Conservation (phyloP, 2,113 vertebrate species). For the Aegotheles bennettii region DNA sequence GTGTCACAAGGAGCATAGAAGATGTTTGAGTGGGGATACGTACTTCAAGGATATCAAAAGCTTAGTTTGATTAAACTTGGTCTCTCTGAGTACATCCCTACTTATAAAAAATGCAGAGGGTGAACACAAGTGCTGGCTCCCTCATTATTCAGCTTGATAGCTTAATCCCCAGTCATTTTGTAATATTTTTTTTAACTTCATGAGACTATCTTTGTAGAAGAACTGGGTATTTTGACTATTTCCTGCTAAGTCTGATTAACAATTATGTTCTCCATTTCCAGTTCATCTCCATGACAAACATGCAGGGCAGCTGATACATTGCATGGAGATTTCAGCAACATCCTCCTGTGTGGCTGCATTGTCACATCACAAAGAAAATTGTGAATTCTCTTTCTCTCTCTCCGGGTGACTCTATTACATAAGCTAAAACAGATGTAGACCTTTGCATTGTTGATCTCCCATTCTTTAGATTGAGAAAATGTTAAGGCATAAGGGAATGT, state of each 20-base stretch:
- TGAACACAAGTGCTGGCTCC: neutral
- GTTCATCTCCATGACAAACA: neutral
- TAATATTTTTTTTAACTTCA: neutral
- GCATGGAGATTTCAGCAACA: neutral
- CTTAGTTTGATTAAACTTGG: neutral
- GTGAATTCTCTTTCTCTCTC: neutral
- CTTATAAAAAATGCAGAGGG: neutral
- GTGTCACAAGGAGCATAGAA: neutral
- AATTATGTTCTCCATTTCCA: neutral
- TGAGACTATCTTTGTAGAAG: neutral
- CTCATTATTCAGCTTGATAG: neutral
- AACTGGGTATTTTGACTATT: neutral
- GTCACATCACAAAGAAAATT: fast-evolving
- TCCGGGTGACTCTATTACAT: fast-evolving
- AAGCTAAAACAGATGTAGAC: neutral
- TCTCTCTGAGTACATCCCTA: neutral
- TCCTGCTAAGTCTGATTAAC: neutral
- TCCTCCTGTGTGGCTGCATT: neutral
- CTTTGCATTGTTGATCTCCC: neutral
- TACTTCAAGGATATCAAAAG: neutral
- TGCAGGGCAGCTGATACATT: neutral
- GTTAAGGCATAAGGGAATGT: neutral
- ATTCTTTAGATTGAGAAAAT: neutral
- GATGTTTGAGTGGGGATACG: neutral
- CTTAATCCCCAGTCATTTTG: neutral